These are phyloP conservation scores for Phymastichus coffea DNA, from an alignment of 1,140 invertebrate genomes.

Conservation along the genomic window DNA sequence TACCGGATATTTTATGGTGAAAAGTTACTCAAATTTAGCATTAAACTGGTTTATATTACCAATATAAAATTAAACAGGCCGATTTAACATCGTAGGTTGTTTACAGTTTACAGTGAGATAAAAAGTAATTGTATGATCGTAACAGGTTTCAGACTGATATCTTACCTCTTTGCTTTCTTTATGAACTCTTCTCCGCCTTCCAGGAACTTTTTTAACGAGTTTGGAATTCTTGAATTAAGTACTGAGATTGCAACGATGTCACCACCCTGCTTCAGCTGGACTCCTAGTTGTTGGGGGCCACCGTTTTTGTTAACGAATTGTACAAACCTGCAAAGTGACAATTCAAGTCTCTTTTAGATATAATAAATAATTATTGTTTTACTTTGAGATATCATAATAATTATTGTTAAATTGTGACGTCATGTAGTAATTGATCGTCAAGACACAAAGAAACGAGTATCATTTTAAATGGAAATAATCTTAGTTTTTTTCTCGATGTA, in stretches of 20 bases:
- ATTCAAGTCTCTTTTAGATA: background rate
- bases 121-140: no score
- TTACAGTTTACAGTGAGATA: no score
- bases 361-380: background rate
- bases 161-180: constrained; percentile 61
- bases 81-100: no score
- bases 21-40: no score
- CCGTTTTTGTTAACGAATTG: constrained; percentile 58
- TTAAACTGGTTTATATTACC: no score
- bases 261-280: constrained; percentile 57
- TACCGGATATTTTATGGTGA: no score
- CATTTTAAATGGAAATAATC: no score
- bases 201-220: constrained; percentile 61
- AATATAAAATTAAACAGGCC: no score
- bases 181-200: constrained; percentile 54
- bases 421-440: background rate
- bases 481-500: no score
- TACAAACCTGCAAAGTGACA: constrained; percentile 55
- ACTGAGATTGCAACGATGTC: constrained; percentile 63
- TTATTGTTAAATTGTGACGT: background rate
- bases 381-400: background rate
- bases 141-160: background rate
- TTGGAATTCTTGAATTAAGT: constrained; percentile 61
- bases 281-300: constrained; percentile 60
- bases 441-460: no score